These are phyloP conservation scores for Leucophenga montana DNA, from an alignment of 2,888 invertebrate species.

Conservation along the genomic window DNA sequence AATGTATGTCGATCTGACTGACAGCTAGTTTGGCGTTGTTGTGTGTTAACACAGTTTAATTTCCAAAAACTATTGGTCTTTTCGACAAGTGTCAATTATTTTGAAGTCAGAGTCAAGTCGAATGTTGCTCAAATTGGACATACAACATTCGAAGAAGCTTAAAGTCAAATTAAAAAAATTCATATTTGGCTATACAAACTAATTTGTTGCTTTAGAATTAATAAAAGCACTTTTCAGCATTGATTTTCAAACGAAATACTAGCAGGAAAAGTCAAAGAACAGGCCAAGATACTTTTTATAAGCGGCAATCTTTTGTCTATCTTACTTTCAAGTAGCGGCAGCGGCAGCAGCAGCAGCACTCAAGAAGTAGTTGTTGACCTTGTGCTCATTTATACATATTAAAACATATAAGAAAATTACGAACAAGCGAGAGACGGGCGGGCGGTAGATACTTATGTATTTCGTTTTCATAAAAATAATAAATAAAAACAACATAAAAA, in stretches of 20 bases:
- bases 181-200: neutral
- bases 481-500: neutral
- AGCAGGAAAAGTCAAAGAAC: conserved; percentile 5
- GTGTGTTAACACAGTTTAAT: neutral
- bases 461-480: neutral
- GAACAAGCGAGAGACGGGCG: too few species aligned
- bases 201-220: neutral
- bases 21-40: neutral
- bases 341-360: neutral
- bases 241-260: neutral
- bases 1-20: neutral
- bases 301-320: conserved; percentile 13
- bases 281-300: neutral
- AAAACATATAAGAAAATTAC: too few species aligned
- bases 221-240: too few species aligned
- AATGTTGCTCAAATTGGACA: neutral
- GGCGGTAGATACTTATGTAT: too few species aligned
- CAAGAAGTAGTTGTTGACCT: conserved; percentile 25
- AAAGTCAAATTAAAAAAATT: too few species aligned
- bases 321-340: neutral
- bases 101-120: neutral
- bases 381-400: conserved; percentile 25
- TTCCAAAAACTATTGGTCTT: conserved; percentile 2
- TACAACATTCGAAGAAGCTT: neutral
- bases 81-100: conserved; percentile 15